Base-by-base conservation (phyloP, 2,888 invertebrate species). In the Dryadula phaetusa region DNA sequence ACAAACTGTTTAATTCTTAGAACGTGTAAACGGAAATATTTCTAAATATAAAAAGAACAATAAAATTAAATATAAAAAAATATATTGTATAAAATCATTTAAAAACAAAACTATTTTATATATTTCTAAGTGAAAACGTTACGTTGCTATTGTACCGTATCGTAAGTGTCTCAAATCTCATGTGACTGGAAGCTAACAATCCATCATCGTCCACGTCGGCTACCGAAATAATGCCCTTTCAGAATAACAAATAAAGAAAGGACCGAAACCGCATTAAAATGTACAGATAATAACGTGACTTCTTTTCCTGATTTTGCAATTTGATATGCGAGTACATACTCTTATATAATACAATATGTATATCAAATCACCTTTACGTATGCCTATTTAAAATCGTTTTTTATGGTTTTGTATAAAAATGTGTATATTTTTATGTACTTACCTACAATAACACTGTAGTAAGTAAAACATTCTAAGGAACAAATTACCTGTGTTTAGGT, bases 121-220 rank as follows among this genome's bases (percentile, higher is more conserved):
- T 40, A 47, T 22, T 25, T 22, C 20, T 47, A 47, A n/a, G 49
- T 40, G 16, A 16, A 25, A 20, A 1, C 37, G 14, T n/a, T 60
- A 14, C 46, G 62, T 68, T 20, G 72, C 73, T 80, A 62, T 64
- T 77, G 85, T 76, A 77, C 79, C 87, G 64, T 37, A 72, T 74
- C 34, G 64, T 74, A 80, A 76, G 79, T 80, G 79, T 70, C 42
- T 34, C 81, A 89, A 89, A 84, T 90, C 91, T 90, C 91, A 80
- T 85, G 91, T 83, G 92, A 81, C 77, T 85, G 77, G 79, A 71
- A 76, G 79, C 82, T 79, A 79, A 83, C 88, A 81, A 92, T 92
- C 91, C 90, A 91, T 92, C 92, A 91, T 90, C 84, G 85, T 86
- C 82, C 82, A 77, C 76, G 81, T 76, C 79, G 81, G 80, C 82